These are phyloP conservation scores for Eurytoma californica DNA, from an alignment of 2,888 invertebrate species.

Conservation along the genomic window DNA sequence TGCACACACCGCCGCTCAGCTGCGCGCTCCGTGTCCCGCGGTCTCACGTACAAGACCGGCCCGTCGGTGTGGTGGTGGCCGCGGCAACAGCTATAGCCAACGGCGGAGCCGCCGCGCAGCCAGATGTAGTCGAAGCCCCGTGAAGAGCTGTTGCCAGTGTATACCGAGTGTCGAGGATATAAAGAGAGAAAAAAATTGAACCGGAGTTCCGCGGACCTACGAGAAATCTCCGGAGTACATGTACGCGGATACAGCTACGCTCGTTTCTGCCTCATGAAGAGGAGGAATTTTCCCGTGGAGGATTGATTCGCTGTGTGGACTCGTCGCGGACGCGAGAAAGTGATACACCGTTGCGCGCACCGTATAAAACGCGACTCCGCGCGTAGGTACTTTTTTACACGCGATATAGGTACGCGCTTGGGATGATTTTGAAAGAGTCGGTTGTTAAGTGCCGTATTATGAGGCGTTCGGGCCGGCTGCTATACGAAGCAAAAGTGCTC, in stretches of 20 bases:
- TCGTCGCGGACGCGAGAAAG: background rate
- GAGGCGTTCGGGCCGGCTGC: slow-evolving; percentile 32
- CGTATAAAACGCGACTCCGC: background rate
- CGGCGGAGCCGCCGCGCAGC: slow-evolving; percentile 19
- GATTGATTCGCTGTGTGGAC: too few relatives aligned
- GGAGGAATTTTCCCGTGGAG: too few relatives aligned
- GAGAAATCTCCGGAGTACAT: too few relatives aligned
- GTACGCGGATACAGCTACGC: too few relatives aligned
- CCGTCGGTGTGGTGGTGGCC: background rate
- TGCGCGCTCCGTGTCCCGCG: background rate
- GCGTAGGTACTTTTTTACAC: background rate
- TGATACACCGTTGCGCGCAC: slow-evolving; percentile 4
- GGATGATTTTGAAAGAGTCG: slow-evolving; percentile 43
- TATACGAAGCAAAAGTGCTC: slow-evolving; percentile 8
- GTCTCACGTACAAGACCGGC: background rate
- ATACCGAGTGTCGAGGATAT: background rate
- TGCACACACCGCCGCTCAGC: background rate
- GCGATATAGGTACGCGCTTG: slow-evolving; percentile 30
- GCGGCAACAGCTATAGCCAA: background rate
- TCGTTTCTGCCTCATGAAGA: too few relatives aligned
- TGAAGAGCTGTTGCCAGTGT: slow-evolving; percentile 1
- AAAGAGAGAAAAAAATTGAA: background rate
- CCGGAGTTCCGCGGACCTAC: too few relatives aligned
- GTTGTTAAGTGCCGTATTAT: slow-evolving; percentile 34
- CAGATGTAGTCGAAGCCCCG: slow-evolving; percentile 37